phyloP scores from a whole-genome alignment of 2,888 invertebrate genomes.

The Tinea pellionella region DNA sequence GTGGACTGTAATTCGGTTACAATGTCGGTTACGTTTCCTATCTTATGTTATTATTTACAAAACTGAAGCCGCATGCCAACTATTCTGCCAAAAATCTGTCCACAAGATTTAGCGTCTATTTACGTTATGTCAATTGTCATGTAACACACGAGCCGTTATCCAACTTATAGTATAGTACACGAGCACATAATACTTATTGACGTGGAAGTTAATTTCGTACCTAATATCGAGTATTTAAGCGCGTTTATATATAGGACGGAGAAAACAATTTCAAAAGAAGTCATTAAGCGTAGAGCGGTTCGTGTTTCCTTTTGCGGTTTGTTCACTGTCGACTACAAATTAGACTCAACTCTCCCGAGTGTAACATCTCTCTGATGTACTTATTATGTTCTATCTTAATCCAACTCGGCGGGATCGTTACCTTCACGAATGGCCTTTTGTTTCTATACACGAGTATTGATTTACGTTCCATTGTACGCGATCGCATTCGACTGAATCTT shows the following conservation, averaged over 20 bases:
- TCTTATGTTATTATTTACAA: slow-evolving; percentile 1
- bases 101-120: not conserved
- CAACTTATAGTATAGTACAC: not conserved
- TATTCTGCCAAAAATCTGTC: not conserved
- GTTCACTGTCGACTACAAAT: slow-evolving; percentile 44
- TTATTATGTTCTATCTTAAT: slow-evolving; percentile 29
- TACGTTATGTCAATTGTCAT: slow-evolving; percentile 1
- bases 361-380: not conserved
- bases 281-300: slow-evolving; percentile 33
- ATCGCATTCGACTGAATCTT: not conserved
- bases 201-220: not conserved
- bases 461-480: slow-evolving; percentile 49
- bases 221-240: not conserved
- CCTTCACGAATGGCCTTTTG: slow-evolving; percentile 34
- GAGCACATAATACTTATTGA: not conserved
- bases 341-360: slow-evolving; percentile 22
- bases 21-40: slow-evolving; percentile 23
- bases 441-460: slow-evolving; percentile 43
- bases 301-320: slow-evolving; percentile 38
- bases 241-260: not conserved
- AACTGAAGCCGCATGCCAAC: not conserved
- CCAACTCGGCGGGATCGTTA: slow-evolving; percentile 37
- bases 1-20: slow-evolving; percentile 45
- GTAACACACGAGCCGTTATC: slow-evolving; percentile 2
- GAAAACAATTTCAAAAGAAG: slow-evolving; percentile 25